Percentiles rank a stretch among this genome's conserved stretches.
These are phyloP conservation scores for Hydropsyche betteni DNA, from an alignment of 2,888 invertebrate species.

Conservation along the genomic window DNA sequence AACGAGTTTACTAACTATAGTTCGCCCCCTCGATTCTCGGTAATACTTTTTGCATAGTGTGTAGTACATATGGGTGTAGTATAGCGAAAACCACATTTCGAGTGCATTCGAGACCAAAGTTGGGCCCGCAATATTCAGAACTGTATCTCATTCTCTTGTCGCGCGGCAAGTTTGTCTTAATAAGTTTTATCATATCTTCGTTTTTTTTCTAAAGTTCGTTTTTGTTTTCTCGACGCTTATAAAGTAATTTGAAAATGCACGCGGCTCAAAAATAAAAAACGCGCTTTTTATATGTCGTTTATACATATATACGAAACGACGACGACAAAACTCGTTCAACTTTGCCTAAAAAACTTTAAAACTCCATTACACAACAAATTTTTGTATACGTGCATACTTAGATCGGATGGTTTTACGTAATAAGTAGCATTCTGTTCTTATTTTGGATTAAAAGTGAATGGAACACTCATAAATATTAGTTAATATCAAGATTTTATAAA, in stretches of 20 bases:
- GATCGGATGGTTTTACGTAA: neutral
- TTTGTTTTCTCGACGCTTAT: slow-evolving; percentile 24
- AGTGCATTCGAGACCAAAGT: slow-evolving; percentile 48
- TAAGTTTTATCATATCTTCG: slow-evolving; percentile 24
- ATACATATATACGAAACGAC: neutral
- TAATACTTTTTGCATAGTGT: no score
- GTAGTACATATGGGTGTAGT: no score
- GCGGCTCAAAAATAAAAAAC: neutral
- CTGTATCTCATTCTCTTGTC: neutral
- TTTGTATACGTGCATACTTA: neutral
- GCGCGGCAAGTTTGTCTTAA: slow-evolving; percentile 14
- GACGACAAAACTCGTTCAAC: slow-evolving; percentile 19
- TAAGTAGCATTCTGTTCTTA: neutral
- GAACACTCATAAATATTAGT: no score
- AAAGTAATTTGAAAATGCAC: slow-evolving; percentile 32
- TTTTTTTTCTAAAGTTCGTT: slow-evolving; percentile 17
- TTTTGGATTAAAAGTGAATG: no score
- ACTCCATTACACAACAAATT: slow-evolving; percentile 29
- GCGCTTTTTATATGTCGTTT: slow-evolving; percentile 3
- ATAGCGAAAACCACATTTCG: slow-evolving; percentile 33
- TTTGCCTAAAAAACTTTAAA: slow-evolving; percentile 30
- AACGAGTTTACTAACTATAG: slow-evolving; percentile 47
- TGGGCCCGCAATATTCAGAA: slow-evolving; percentile 39
- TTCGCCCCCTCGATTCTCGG: slow-evolving; percentile 40
- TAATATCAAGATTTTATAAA: no score